These are phyloP conservation scores for Platygyra sinensis DNA, from an alignment of 64 coral and sea anemone genomes.

Conservation along the genomic window DNA sequence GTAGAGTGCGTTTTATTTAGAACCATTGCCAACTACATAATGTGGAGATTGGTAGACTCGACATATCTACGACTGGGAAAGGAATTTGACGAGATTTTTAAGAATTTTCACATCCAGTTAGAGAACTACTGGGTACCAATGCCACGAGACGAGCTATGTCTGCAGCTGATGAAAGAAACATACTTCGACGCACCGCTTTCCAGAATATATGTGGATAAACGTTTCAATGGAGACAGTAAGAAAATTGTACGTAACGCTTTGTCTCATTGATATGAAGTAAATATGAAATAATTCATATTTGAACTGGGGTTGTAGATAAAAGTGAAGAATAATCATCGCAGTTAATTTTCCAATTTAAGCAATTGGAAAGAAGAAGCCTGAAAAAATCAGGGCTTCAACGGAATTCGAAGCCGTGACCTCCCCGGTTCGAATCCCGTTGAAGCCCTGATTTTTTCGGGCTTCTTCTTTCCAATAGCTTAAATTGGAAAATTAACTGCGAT, in stretches of 20 bases:
- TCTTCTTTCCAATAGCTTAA: too few relatives aligned
- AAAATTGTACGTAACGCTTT: conserved; percentile 27
- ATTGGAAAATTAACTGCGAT: too few relatives aligned
- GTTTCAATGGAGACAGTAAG: conserved; percentile 56
- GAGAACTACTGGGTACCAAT: conserved; percentile 1
- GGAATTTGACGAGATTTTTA: conserved; percentile 42
- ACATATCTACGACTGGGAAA: conserved; percentile 29
- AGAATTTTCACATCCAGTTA: conserved; percentile 46
- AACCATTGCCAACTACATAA: conserved; percentile 51
- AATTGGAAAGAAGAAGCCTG: too few relatives aligned
- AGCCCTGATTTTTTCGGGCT: too few relatives aligned
- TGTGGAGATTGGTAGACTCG: conserved; percentile 54
- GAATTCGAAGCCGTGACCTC: too few relatives aligned
- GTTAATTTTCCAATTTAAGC: too few relatives aligned
- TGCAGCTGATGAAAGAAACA: conserved; percentile 25
- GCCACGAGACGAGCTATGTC: conserved; percentile 29
- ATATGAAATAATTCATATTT: too few relatives aligned
- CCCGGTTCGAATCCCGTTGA: too few relatives aligned
- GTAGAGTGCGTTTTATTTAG: not conserved
- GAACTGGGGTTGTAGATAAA: too few relatives aligned
- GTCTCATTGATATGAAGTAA: too few relatives aligned
- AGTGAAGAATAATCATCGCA: too few relatives aligned
- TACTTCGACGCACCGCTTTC: conserved; percentile 51
- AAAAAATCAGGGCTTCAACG: too few relatives aligned
- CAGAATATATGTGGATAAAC: conserved; percentile 55